These are phyloP conservation scores for Clusia tigrina DNA, from an alignment of 2,888 invertebrate genomes.

Conservation along the genomic window DNA sequence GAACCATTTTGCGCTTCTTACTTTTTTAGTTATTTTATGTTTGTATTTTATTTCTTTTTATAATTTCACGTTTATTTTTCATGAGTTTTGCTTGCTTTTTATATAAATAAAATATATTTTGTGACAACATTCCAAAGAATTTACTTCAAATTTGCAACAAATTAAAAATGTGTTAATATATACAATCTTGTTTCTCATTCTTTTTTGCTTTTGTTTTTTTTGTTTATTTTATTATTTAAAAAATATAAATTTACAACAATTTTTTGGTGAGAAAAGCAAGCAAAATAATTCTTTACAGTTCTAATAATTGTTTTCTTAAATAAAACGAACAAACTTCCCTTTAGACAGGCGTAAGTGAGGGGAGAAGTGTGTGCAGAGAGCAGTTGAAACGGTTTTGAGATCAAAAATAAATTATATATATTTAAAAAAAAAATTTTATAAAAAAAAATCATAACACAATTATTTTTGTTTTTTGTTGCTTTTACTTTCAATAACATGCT, in stretches of 20 bases:
- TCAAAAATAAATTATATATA: too few species aligned
- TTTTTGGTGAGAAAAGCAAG: not conserved
- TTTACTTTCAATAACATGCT: constrained; percentile 41
- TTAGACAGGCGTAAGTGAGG: not conserved
- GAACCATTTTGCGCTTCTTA: constrained; percentile 53
- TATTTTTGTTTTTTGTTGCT: constrained; percentile 31
- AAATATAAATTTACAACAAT: not conserved
- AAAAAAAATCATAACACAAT: constrained; percentile 45
- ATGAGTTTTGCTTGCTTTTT: constrained; percentile 40
- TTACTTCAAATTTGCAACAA: constrained; percentile 51
- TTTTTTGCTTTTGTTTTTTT: constrained; percentile 17
- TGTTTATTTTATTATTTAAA: constrained; percentile 27
- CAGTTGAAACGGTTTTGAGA: constrained; percentile 42
- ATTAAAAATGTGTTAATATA: constrained; percentile 38
- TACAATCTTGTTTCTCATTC: constrained; percentile 34
- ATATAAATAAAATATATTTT: constrained; percentile 38
- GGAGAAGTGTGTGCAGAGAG: not conserved
- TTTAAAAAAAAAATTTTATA: constrained; percentile 55
- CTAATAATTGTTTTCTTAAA: not conserved
- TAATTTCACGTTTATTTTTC: constrained; percentile 38
- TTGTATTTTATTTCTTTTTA: constrained; percentile 23
- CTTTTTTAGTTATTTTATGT: constrained; percentile 20
- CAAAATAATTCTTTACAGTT: not conserved
- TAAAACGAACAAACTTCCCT: not conserved
- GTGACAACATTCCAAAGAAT: too few species aligned